A percentile compares a stretch with the other conserved stretches of the same genome.
Conservation (phyloP, 2,888 invertebrate genomes). For the Deilephila porcellus region DNA sequence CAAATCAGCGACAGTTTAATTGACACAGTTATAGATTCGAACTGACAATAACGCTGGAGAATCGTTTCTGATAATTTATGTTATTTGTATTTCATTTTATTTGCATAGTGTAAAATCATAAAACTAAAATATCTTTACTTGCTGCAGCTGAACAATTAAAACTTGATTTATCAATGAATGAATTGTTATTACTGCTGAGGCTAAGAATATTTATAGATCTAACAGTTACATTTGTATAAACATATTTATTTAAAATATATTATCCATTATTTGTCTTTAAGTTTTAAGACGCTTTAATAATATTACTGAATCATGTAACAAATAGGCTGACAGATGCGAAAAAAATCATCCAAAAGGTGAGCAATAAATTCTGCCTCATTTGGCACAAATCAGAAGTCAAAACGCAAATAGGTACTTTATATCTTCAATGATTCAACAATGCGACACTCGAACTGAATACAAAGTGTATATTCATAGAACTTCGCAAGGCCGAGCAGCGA, state of each 20-base stretch:
- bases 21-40: background rate
- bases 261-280: background rate
- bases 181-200: no score
- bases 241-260: no score
- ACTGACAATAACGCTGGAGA: background rate
- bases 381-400: conserved; percentile 13
- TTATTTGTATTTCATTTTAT: background rate
- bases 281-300: background rate
- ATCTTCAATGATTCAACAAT: conserved; percentile 23
- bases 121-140: background rate
- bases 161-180: no score
- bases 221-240: no score
- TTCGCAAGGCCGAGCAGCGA: conserved; percentile 16
- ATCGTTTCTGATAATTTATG: background rate
- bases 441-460: background rate
- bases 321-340: background rate
- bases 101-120: no score
- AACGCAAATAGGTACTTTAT: conserved; percentile 17
- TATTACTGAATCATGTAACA: background rate
- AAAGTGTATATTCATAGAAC: conserved; percentile 24
- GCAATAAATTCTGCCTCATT: conserved; percentile 4
- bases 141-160: background rate
- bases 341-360: background rate
- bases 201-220: no score
- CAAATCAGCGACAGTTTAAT: background rate